Conservation (phyloP, 2,113 vertebrate species). For the Scalopus aquaticus region DNA sequence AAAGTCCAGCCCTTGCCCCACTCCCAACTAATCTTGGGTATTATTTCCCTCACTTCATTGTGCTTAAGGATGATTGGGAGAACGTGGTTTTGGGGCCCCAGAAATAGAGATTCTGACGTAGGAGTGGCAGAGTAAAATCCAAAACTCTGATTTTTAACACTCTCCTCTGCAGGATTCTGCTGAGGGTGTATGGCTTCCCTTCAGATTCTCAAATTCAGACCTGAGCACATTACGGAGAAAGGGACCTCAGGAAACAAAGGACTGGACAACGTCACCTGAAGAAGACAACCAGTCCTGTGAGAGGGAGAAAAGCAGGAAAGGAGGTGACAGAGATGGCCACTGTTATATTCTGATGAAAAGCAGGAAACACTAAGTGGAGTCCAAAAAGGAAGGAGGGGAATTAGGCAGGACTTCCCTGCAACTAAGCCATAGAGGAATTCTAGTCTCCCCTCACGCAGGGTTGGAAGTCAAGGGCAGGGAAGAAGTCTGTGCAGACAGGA, state of each 20-base stretch:
- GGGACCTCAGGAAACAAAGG: neutral
- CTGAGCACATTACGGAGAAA: neutral
- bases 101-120: neutral
- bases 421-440: neutral
- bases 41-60: neutral
- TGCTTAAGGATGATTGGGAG: neutral
- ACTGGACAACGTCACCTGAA: neutral
- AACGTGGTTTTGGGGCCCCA: neutral
- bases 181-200: neutral
- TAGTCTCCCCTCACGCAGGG: neutral
- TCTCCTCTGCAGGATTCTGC: neutral
- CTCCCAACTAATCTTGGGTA: neutral
- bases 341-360: neutral
- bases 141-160: neutral
- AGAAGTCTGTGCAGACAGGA: neutral
- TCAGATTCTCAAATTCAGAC: neutral
- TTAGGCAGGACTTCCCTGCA: neutral
- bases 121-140: neutral
- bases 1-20: neutral
- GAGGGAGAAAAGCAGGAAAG: neutral
- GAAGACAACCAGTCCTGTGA: neutral
- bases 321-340: no score
- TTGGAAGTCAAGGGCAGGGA: rapidly evolving
- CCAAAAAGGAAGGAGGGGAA: neutral
- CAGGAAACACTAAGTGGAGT: neutral